Percentiles rank a stretch among this genome's conserved stretches.
phyloP scores from a whole-genome alignment of 2,888 invertebrate genomes.

The Noctua comes region DNA sequence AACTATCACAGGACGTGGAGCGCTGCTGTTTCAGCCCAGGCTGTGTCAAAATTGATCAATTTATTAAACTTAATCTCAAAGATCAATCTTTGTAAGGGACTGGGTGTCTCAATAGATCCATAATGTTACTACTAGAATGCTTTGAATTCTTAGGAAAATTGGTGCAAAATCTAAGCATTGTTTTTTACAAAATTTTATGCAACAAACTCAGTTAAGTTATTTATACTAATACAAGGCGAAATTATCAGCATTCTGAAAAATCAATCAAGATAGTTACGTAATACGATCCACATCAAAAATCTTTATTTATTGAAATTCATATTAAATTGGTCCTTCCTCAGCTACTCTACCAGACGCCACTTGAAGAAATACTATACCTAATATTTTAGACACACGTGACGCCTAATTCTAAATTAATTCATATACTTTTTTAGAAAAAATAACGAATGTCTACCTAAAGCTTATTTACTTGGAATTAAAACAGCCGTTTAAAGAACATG shows the following conservation, averaged over 20 bases:
- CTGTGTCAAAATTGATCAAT: not conserved
- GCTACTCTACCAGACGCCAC: constrained; percentile 38
- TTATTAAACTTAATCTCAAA: not conserved
- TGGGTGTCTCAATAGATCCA: too few species aligned
- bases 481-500: constrained; percentile 45
- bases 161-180: not conserved
- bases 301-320: constrained; percentile 46
- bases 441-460: constrained; percentile 39
- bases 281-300: constrained; percentile 2
- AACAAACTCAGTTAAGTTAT: not conserved
- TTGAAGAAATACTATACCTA: constrained; percentile 18
- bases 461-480: constrained; percentile 52
- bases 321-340: constrained; percentile 28
- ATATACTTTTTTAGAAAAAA: constrained; percentile 23
- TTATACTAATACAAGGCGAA: not conserved
- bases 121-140: not conserved
- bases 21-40: too few species aligned
- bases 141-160: not conserved
- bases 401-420: constrained; percentile 35
- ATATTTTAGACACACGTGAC: constrained; percentile 28
- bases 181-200: not conserved
- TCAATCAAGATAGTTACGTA: not conserved
- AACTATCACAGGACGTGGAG: not conserved
- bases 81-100: not conserved
- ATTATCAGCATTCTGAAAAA: not conserved